Evolutionary conservation across 1,140 invertebrate genomes (phyloP).

Genomic region (Drosophila kikkawai): DNA sequence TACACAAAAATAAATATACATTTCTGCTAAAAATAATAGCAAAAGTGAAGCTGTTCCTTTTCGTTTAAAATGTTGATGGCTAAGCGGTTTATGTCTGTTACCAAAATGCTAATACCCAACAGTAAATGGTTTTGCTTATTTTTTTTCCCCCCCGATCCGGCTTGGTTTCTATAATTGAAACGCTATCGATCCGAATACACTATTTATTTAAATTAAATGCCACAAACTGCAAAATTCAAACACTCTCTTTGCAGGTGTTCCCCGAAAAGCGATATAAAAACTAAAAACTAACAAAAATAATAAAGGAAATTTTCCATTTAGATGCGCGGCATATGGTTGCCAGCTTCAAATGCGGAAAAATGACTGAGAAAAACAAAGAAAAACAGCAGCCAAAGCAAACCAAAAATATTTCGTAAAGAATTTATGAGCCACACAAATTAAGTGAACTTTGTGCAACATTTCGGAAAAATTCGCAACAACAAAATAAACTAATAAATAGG

Average conservation of each 20-base stretch:
- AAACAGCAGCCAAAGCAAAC: conserved; percentile 2
- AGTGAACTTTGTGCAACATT: conserved; percentile 40
- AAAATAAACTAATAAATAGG: conserved; percentile 42
- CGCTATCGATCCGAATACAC: conserved; percentile 21
- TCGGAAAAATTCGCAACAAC: conserved; percentile 25
- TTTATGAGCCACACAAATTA: conserved; percentile 41
- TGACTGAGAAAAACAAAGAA: not conserved
- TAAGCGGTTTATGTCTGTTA: conserved; percentile 41
- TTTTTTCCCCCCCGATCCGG: not conserved
- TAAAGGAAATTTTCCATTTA: conserved; percentile 51
- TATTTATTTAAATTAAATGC: conserved; percentile 56
- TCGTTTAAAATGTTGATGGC: conserved; percentile 14
- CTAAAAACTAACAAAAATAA: conserved; percentile 4
- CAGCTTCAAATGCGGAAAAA: conserved; percentile 21
- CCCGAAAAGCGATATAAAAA: not conserved
- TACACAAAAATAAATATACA: not conserved
- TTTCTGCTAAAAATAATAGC: not conserved
- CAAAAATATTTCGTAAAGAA: conserved; percentile 43
- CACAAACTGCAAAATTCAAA: conserved; percentile 20
- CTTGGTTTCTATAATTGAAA: conserved; percentile 46
- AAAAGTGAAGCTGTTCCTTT: not conserved
- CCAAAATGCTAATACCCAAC: conserved; percentile 20
- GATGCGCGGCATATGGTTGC: conserved; percentile 24
- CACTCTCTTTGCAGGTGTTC: conserved; percentile 22
- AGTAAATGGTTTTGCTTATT: conserved; percentile 15